Percentiles rank a stretch among this genome's conserved stretches.
Evolutionary conservation across 2,888 invertebrate species (phyloP).

Genomic region (Tortrix viridana): DNA sequence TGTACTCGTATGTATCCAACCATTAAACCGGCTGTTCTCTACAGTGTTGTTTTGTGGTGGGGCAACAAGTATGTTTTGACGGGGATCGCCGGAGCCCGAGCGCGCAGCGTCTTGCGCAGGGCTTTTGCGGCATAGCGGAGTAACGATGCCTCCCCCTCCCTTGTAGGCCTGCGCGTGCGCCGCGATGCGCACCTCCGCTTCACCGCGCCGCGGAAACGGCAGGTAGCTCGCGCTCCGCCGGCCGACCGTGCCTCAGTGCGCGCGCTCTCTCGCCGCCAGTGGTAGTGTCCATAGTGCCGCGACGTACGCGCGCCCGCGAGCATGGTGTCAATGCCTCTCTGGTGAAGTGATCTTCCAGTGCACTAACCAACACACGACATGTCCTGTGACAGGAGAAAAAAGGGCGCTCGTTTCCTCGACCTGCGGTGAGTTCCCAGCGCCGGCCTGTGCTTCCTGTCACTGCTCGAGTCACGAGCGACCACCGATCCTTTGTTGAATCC

Average conservation of each 20-base stretch:
- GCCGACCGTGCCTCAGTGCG: conserved; percentile 72
- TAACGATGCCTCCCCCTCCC: conserved; percentile 50
- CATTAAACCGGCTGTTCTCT: conserved; percentile 36
- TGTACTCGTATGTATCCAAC: conserved; percentile 14
- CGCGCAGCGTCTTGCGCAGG: conserved; percentile 45
- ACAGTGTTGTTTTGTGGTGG: conserved; percentile 36
- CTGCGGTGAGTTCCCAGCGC: conserved; percentile 79
- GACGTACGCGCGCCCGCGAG: conserved; percentile 70
- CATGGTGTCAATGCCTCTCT: conserved; percentile 72
- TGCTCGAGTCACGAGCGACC: conserved; percentile 45
- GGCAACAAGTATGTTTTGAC: conserved; percentile 58
- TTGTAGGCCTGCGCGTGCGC: conserved; percentile 69
- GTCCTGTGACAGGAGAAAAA: conserved; percentile 83
- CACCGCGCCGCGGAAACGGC: conserved; percentile 74
- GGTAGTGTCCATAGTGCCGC: conserved; percentile 80
- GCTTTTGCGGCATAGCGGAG: conserved; percentile 49
- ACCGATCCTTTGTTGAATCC: conserved; percentile 78
- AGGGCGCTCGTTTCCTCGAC: conserved; percentile 80
- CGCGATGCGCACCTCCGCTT: conserved; percentile 81
- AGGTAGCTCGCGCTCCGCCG: conserved; percentile 72
- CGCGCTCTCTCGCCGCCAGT: conserved; percentile 81
- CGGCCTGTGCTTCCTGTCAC: conserved; percentile 70
- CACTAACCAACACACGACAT: conserved; percentile 70
- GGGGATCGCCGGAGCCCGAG: conserved; percentile 43
- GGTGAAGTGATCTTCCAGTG: conserved; percentile 77